phyloP scores from a whole-genome alignment of 2,888 invertebrate genomes.

The Criorhina ranunculi region DNA sequence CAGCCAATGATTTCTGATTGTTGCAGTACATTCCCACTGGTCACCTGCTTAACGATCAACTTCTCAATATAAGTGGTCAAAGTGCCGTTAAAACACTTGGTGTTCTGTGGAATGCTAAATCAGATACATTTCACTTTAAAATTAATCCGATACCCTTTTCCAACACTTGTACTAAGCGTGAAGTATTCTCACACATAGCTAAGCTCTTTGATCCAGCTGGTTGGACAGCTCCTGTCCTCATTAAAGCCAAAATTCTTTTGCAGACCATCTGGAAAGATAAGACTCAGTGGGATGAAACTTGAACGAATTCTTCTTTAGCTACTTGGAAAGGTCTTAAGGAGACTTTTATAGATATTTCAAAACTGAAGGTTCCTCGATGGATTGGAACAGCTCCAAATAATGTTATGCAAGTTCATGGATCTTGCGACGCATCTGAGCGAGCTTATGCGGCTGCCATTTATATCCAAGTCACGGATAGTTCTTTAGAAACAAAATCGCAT shows the following conservation, averaged over 20 bases:
- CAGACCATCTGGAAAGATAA: background rate
- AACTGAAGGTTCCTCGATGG: slow-evolving; percentile 59
- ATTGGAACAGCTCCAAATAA: slow-evolving; percentile 12
- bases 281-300: slow-evolving; percentile 34
- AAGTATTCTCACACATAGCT: slow-evolving; percentile 34
- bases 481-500: slow-evolving; percentile 24
- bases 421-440: slow-evolving; percentile 30
- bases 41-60: slow-evolving; percentile 5
- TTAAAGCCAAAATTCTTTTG: too few species aligned
- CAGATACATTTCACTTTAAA: too few species aligned
- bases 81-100: slow-evolving; percentile 53
- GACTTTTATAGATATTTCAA: slow-evolving; percentile 40
- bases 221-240: slow-evolving; percentile 14
- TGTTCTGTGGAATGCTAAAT: background rate
- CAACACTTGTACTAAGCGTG: slow-evolving; percentile 30
- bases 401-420: too few species aligned
- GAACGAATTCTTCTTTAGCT: background rate
- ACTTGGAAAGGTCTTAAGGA: background rate
- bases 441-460: too few species aligned
- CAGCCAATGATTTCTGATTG: slow-evolving; percentile 13
- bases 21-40: slow-evolving; percentile 3
- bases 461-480: too few species aligned
- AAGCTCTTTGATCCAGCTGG: slow-evolving; percentile 38
- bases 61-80: slow-evolving; percentile 13
- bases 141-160: background rate